Evolutionary conservation across 2,888 invertebrate species (phyloP).

Genomic region (Diarsia dahlii): DNA sequence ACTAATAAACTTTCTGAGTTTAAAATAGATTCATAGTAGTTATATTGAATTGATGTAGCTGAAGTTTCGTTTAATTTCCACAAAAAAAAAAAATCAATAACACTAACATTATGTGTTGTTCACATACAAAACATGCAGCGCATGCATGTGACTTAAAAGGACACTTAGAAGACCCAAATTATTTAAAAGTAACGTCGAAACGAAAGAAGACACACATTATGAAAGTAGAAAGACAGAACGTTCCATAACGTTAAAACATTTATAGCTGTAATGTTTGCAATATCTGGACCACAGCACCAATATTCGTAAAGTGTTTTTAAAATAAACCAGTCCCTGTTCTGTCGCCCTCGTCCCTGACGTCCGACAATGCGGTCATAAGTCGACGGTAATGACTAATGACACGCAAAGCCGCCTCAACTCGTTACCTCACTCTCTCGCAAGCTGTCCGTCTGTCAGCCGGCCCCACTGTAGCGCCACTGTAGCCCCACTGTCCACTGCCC

Average conservation of each 20-base stretch:
- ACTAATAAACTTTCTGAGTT: background rate
- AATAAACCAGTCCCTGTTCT: background rate
- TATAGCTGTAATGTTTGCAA: background rate
- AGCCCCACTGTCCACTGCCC: background rate
- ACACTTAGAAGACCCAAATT: background rate
- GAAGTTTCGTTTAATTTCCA: background rate
- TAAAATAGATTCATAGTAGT: background rate
- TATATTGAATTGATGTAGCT: background rate
- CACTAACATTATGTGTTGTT: background rate
- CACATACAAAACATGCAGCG: background rate
- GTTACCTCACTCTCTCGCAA: background rate
- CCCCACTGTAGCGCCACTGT: background rate
- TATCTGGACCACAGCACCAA: background rate
- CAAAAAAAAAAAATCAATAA: background rate
- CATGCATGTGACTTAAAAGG: background rate
- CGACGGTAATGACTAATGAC: background rate
- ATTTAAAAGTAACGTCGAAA: background rate
- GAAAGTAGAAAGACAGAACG: background rate
- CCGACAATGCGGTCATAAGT: background rate
- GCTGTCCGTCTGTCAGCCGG: background rate
- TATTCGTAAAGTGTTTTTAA: background rate
- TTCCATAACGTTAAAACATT: background rate
- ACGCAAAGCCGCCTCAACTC: constrained; percentile 4
- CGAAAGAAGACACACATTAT: background rate
- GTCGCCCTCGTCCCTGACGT: background rate